Evolutionary conservation across 2,888 invertebrate species (phyloP), one percentile per base, ranked within the genome.

Genomic region (Parnassius smintheus): DNA sequence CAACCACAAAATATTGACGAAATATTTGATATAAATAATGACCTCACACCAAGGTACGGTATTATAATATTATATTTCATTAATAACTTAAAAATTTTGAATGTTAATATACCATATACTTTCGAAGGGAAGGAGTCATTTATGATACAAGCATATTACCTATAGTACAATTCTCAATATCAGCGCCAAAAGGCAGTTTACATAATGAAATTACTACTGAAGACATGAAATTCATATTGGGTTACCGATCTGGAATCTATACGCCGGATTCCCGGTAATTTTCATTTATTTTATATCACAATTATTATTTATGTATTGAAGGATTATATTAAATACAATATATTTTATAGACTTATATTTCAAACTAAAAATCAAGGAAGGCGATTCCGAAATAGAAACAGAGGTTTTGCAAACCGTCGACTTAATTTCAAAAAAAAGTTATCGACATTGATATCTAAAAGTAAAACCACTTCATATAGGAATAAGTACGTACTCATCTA

Each of bases 101-200:
- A 44, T 44, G 44, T 9, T 44, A 48, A 48, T 48, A 48, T 48
- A 9, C 25, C 25, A 22, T 2, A 18, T 13, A 42, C 18, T 51
- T 22, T n/a, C 59, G 9, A 51, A 76, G 76, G 58, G 66, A 69
- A 41, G 78, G 74, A 9, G 73, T 69, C 2, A 57, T 65, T 11
- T 89, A 89, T 62, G 72, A 77, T 4, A 83, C 83, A 2, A 82
- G 72, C 63, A 67, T 86, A 1, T 10, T 89, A 45, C 89, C 88
- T 1, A 56, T 89, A 13, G 74, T 86, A 7, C 83, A 89, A 70
- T 82, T 88, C 62, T 80, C 79, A 0, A 65, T 85, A 46, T 68
- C 71, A 48, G 69, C 59, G 41, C 49, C 55, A 56, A 51, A 42
- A 46, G 65, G 11, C 13, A 35, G 10, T 45, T 18, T 22, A n/a